Percentiles rank a stretch among this genome's conserved stretches.
These are phyloP conservation scores for Dasyurus viverrinus DNA, from an alignment of 2,113 vertebrate species.

Conservation along the genomic window DNA sequence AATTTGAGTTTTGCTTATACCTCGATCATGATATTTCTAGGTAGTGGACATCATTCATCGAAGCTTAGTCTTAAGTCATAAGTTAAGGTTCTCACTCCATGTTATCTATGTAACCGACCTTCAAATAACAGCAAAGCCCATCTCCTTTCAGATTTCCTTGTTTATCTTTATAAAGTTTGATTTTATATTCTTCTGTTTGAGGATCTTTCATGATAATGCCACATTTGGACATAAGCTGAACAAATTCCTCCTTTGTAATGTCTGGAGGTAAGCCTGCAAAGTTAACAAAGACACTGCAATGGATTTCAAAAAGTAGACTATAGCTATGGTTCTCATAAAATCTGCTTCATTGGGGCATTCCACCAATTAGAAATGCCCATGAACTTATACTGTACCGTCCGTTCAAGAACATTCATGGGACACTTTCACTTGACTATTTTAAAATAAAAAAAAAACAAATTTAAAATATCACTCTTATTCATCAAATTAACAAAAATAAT, in stretches of 20 bases:
- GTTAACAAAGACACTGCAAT: slow-evolving; percentile 26
- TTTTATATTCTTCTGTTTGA: slow-evolving; percentile 94
- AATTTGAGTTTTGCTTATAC: slow-evolving; percentile 44
- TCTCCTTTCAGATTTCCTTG: slow-evolving; percentile 98
- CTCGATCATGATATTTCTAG: slow-evolving; percentile 32
- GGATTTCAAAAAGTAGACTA: not conserved
- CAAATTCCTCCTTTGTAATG: slow-evolving; percentile 94
- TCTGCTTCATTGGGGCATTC: not conserved
- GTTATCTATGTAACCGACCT: slow-evolving; percentile 85
- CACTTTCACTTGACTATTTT: not conserved
- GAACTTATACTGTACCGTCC: not conserved
- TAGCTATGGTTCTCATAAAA: not conserved
- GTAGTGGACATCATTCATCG: slow-evolving; percentile 10
- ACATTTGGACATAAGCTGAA: slow-evolving; percentile 94
- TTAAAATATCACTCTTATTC: not conserved
- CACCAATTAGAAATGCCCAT: slow-evolving; percentile 32
- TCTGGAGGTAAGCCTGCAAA: slow-evolving; percentile 94
- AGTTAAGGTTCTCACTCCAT: not conserved
- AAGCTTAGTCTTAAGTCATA: slow-evolving; percentile 43
- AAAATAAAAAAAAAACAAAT: not conserved
- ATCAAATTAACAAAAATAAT: not conserved
- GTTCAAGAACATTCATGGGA: not conserved
- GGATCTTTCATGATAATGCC: slow-evolving; percentile 97
- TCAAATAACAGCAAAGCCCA: slow-evolving; percentile 97
- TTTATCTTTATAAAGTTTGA: slow-evolving; percentile 96